These are phyloP conservation scores for Dryocosmus kuriphilus DNA, from an alignment of 2,888 invertebrate genomes.

Conservation along the genomic window DNA sequence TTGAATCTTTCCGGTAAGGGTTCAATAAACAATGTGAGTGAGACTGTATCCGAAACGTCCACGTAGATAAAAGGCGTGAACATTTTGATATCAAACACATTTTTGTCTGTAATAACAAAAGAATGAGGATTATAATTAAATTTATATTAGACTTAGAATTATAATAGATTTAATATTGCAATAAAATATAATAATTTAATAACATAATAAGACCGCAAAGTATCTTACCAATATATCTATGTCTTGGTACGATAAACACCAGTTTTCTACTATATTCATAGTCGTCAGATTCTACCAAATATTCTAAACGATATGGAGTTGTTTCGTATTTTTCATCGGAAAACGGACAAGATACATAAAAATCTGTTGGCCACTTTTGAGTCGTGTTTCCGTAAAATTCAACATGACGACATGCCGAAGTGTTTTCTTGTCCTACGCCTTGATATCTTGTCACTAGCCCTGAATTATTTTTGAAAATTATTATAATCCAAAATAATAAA, in stretches of 20 bases:
- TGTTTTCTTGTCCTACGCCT: constrained; percentile 58
- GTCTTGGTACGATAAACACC: constrained; percentile 69
- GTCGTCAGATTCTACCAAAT: constrained; percentile 58
- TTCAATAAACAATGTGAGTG: constrained; percentile 69
- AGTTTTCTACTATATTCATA: constrained; percentile 69
- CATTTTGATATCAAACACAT: constrained; percentile 54
- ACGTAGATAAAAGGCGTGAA: constrained; percentile 72
- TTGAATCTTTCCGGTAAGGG: constrained; percentile 69
- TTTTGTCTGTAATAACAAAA: constrained; percentile 55
- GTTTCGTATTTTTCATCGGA: constrained; percentile 63
- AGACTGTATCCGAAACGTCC: constrained; percentile 68
- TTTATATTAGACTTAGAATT: background rate
- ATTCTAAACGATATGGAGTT: constrained; percentile 66
- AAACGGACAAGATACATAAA: constrained; percentile 71
- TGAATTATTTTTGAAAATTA: constrained; percentile 47
- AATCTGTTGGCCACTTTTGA: constrained; percentile 51
- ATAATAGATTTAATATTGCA: too few species aligned
- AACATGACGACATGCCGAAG: constrained; percentile 64
- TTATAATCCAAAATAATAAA: background rate
- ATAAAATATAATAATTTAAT: background rate
- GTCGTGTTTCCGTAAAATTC: constrained; percentile 57
- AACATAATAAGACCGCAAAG: constrained; percentile 1
- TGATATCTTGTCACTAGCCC: constrained; percentile 69
- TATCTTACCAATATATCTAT: constrained; percentile 66
- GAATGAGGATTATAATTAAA: background rate